Evolutionary conservation across 2,888 invertebrate genomes (phyloP).

Genomic region (Marasmarcha lunaedactyla): DNA sequence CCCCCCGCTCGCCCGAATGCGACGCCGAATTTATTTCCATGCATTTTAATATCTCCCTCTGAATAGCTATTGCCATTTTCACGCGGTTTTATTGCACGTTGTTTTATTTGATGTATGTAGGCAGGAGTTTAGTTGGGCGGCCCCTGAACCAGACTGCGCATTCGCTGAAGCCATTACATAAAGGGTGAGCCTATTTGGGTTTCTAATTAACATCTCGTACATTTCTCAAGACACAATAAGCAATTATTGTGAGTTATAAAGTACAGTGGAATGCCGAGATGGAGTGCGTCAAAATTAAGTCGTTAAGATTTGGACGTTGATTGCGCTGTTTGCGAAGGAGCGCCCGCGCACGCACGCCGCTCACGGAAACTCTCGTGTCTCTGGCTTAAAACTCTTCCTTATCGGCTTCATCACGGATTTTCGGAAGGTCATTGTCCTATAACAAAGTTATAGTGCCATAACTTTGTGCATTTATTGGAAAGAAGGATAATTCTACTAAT

Average conservation of each 20-base stretch:
- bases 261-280: neutral
- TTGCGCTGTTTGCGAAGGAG: slow-evolving; percentile 42
- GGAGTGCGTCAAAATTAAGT: slow-evolving; percentile 55
- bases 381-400: slow-evolving; percentile 14
- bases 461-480: too few relatives aligned
- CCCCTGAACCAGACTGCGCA: too few relatives aligned
- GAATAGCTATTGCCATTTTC: slow-evolving; percentile 69
- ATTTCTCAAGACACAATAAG: too few relatives aligned
- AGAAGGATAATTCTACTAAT: too few relatives aligned
- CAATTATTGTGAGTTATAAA: slow-evolving; percentile 26
- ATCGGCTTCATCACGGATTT: too few relatives aligned
- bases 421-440: too few relatives aligned
- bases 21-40: slow-evolving; percentile 72
- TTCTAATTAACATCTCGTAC: slow-evolving; percentile 26
- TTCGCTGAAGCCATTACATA: too few relatives aligned
- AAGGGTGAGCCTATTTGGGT: too few relatives aligned
- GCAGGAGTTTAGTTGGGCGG: too few relatives aligned
- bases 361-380: slow-evolving; percentile 15
- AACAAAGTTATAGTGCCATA: too few relatives aligned
- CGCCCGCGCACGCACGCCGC: slow-evolving; percentile 37
- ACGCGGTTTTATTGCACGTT: slow-evolving; percentile 62
- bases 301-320: slow-evolving; percentile 55
- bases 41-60: slow-evolving; percentile 71
- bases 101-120: slow-evolving; percentile 30
- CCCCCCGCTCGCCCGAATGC: slow-evolving; percentile 63